These are phyloP conservation scores for Enteromius radiatus DNA, from an alignment of 2,797 vertebrate genomes.

Conservation along the genomic window DNA sequence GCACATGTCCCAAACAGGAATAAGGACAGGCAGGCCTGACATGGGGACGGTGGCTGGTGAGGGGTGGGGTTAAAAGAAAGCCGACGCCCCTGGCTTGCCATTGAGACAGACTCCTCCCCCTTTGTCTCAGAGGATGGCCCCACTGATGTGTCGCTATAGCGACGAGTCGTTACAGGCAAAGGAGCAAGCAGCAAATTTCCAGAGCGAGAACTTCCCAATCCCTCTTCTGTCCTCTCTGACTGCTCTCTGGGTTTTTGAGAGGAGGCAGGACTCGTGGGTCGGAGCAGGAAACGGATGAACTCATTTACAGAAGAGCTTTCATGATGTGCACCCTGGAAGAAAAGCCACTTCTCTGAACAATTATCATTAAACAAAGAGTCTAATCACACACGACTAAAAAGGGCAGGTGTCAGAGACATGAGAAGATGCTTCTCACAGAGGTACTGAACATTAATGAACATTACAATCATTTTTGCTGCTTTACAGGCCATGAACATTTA, in stretches of 20 bases:
- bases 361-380: slow-evolving; percentile 54
- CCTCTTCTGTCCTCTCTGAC: slow-evolving; percentile 54
- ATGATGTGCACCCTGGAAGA: slow-evolving; percentile 59
- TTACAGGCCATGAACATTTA: no score
- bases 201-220: slow-evolving; percentile 51
- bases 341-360: slow-evolving; percentile 20
- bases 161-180: slow-evolving; percentile 63
- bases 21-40: slow-evolving; percentile 70
- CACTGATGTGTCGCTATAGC: slow-evolving; percentile 70
- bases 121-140: slow-evolving; percentile 36
- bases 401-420: neutral
- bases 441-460: no score
- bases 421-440: no score
- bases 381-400: slow-evolving; percentile 57
- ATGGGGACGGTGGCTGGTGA: slow-evolving; percentile 54
- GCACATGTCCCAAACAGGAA: slow-evolving; percentile 64
- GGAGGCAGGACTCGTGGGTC: slow-evolving; percentile 57
- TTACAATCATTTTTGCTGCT: no score
- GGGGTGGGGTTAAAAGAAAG: slow-evolving; percentile 69
- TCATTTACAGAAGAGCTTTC: slow-evolving; percentile 76
- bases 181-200: slow-evolving; percentile 52
- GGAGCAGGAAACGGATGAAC: slow-evolving; percentile 61
- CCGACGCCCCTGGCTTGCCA: slow-evolving; percentile 61
- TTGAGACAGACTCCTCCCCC: slow-evolving; percentile 42
- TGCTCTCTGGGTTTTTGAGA: slow-evolving; percentile 45